Percentiles rank a stretch among this genome's conserved stretches.
phyloP scores from a whole-genome alignment of 2,888 invertebrate genomes.

The Tetanocera ferruginea region DNA sequence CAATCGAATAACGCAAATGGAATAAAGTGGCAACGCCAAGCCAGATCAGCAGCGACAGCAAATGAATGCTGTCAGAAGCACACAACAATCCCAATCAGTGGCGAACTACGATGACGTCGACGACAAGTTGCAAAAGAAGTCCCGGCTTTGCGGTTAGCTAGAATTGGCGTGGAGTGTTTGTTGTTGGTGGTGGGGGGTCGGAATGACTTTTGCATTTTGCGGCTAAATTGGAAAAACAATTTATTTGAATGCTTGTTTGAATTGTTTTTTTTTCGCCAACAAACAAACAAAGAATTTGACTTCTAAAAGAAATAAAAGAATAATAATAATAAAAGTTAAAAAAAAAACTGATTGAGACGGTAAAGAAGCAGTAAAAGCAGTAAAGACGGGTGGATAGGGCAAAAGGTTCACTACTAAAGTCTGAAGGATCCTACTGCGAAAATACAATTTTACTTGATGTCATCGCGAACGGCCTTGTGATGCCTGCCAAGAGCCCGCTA shows the following conservation, averaged over 20 bases:
- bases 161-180: not conserved
- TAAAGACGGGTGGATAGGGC: not conserved
- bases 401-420: not conserved
- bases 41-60: constrained; percentile 30
- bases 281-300: constrained; percentile 41
- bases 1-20: constrained; percentile 28
- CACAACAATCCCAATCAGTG: constrained; percentile 46
- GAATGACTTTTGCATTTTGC: constrained; percentile 30
- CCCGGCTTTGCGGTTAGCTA: not conserved
- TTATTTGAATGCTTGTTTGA: constrained; percentile 31
- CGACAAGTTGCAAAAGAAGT: not conserved
- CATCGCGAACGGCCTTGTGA: constrained; percentile 28
- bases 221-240: constrained; percentile 31
- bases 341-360: constrained; percentile 1
- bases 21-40: constrained; percentile 10
- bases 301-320: constrained; percentile 5
- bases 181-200: not conserved
- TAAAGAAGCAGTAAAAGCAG: not conserved
- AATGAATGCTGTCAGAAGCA: constrained; percentile 64
- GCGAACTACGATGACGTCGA: not conserved
- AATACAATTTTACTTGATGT: constrained; percentile 19
- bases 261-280: constrained; percentile 32
- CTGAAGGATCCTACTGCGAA: constrained; percentile 5
- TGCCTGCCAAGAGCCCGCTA: constrained; percentile 7
- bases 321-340: not conserved